Evolutionary conservation across 1,140 invertebrate genomes (phyloP).

Genomic region (Anagrus nilaparvatae): DNA sequence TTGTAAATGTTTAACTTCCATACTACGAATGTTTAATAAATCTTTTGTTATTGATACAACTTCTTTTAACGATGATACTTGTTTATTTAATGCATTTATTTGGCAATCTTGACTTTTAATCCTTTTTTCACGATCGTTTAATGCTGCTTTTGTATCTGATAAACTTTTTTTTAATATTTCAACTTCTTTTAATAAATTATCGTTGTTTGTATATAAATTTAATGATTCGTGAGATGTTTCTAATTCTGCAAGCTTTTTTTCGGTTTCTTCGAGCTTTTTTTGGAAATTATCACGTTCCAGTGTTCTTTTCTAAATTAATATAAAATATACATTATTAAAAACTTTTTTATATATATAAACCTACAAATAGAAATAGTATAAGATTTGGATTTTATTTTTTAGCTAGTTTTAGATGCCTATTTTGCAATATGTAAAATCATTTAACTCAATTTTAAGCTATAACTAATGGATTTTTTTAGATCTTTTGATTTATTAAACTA

Average conservation of each 20-base stretch:
- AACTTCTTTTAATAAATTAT: slow-evolving; percentile 21
- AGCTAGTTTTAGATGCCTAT: too few species aligned
- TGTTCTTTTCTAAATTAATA: slow-evolving; percentile 27
- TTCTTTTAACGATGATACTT: slow-evolving; percentile 64
- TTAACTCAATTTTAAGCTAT: too few species aligned
- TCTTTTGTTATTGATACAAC: slow-evolving; percentile 68
- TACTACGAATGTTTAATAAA: slow-evolving; percentile 61
- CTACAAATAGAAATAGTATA: not conserved
- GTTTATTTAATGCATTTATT: slow-evolving; percentile 56
- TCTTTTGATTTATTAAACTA: too few species aligned
- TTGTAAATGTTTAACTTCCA: slow-evolving; percentile 60
- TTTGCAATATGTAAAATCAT: too few species aligned
- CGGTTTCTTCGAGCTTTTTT: slow-evolving; percentile 24
- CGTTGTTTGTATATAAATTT: slow-evolving; percentile 15
- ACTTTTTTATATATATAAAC: not conserved
- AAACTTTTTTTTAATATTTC: slow-evolving; percentile 29
- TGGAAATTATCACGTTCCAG: slow-evolving; percentile 29
- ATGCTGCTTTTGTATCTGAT: slow-evolving; percentile 24
- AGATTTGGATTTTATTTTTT: too few species aligned
- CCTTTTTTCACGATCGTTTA: slow-evolving; percentile 25
- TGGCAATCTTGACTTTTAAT: slow-evolving; percentile 57
- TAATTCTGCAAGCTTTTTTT: slow-evolving; percentile 24
- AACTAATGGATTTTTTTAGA: too few species aligned
- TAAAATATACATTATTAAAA: slow-evolving; percentile 7
- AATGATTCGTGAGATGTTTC: slow-evolving; percentile 15